A percentile compares a stretch with the other conserved stretches of the same genome.
Evolutionary conservation across 2,113 vertebrate species (phyloP).

Genomic region (Tetrao urogallus): DNA sequence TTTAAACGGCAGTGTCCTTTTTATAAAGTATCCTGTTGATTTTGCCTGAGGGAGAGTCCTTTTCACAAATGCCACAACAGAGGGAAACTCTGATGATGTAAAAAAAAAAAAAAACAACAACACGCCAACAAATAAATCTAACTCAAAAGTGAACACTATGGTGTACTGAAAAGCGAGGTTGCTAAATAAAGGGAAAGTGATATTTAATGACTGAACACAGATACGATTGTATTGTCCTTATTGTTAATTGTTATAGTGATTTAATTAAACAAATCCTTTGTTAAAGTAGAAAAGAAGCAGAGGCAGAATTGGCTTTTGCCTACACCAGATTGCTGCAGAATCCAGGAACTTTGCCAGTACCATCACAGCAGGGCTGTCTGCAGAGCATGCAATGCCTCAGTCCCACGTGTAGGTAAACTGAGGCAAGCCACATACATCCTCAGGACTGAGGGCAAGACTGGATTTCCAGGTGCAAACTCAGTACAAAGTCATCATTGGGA

Average conservation of each 20-base stretch:
- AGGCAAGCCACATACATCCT: background rate
- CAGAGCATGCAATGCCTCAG: background rate
- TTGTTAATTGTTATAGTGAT: constrained; percentile 27
- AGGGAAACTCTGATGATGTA: background rate
- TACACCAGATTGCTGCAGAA: constrained; percentile 33
- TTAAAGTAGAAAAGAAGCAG: constrained; percentile 14
- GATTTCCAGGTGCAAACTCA: background rate
- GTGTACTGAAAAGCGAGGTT: background rate
- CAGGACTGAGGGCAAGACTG: background rate
- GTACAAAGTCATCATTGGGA: background rate
- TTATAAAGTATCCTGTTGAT: background rate
- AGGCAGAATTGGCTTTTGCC: constrained; percentile 44
- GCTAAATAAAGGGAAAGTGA: background rate
- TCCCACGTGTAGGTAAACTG: constrained; percentile 28
- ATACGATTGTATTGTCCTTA: background rate
- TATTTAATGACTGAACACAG: background rate
- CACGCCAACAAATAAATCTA: background rate
- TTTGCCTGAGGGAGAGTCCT: background rate
- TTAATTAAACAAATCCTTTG: constrained; percentile 45
- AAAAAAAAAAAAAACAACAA: background rate
- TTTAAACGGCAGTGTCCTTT: background rate
- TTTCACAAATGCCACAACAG: background rate
- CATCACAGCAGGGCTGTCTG: constrained; percentile 13
- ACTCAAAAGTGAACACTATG: fast-evolving
- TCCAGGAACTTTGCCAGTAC: constrained; percentile 31